Conservation (phyloP, 2,113 vertebrate genomes). For the human (Homo sapiens) region GRCh38 chr22:27533001-27533500, state of each 20-base stretch:
- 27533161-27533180: rapidly evolving
- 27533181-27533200: not conserved
- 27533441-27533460: rapidly evolving
- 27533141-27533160: not conserved
- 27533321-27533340: not conserved
- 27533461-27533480: rapidly evolving
- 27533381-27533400: not conserved
- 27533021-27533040: too few species aligned
- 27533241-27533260: not conserved
- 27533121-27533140: not conserved
- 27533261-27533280: not conserved
- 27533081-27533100: not conserved
- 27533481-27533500: not conserved
- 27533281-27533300: not conserved
- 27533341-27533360: not conserved
- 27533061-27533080: not conserved
- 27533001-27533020: not conserved
- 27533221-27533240: not conserved
- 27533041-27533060: rapidly evolving
- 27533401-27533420: not conserved
- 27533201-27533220: not conserved
- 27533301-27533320: not conserved
- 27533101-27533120: not conserved
- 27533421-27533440: rapidly evolving
- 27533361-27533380: not conserved